phyloP scores from a whole-genome alignment of 2,797 vertebrate species.

The Acanthis flammea region DNA sequence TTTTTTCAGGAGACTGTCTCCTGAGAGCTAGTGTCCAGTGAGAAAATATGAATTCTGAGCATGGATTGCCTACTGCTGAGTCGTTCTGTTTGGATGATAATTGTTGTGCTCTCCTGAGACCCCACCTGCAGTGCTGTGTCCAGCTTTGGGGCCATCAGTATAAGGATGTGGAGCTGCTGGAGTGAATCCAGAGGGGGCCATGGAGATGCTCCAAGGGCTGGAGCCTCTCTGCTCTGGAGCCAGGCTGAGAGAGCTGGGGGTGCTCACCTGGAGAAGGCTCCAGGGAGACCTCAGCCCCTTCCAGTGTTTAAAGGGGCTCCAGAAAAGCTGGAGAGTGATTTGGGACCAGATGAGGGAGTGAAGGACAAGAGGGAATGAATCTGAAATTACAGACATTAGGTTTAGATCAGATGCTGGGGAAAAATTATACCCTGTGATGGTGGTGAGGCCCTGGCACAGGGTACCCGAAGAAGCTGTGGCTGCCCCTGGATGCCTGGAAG shows the following conservation, averaged over 20 bases:
- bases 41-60: neutral
- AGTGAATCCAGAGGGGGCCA: neutral
- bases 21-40: neutral
- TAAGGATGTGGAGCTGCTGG: neutral
- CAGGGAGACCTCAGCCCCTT: neutral
- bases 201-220: neutral
- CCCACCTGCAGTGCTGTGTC: neutral
- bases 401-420: neutral
- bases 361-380: neutral
- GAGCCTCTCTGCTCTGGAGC: neutral
- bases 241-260: neutral
- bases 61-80: neutral
- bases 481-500: neutral
- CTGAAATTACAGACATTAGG: neutral
- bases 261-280: neutral
- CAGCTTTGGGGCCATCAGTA: rapidly evolving
- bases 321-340: neutral
- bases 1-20: neutral
- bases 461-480: neutral
- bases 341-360: neutral
- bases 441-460: neutral
- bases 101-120: neutral
- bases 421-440: neutral
- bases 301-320: neutral
- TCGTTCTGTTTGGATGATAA: neutral